Conservation (phyloP, 1,140 invertebrate species). For the Musca domestica region DNA sequence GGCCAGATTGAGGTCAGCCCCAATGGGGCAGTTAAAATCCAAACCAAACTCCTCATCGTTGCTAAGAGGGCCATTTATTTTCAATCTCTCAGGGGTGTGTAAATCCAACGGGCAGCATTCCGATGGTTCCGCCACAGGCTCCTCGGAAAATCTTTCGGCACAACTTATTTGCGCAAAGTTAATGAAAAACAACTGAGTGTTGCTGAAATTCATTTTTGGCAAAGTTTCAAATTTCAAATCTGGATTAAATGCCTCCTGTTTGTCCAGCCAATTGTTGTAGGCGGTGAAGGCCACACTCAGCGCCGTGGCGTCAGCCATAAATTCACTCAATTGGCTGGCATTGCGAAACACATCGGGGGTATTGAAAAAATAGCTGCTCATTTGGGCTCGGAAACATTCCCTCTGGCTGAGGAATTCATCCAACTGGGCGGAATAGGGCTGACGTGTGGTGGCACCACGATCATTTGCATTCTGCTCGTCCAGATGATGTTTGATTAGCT, state of each 20-base stretch:
- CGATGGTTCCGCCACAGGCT: conserved; percentile 32
- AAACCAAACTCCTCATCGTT: conserved; percentile 42
- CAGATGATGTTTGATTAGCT: conserved; percentile 84
- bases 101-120: conserved; percentile 35
- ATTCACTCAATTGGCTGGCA: conserved; percentile 65
- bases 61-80: conserved; percentile 43
- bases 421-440: conserved; percentile 73
- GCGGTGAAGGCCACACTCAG: conserved; percentile 63
- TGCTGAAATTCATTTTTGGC: conserved; percentile 41
- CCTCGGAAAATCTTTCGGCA: conserved; percentile 30
- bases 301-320: conserved; percentile 67
- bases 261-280: conserved; percentile 51
- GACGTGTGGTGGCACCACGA: conserved; percentile 76
- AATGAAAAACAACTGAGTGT: conserved; percentile 71
- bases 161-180: conserved; percentile 62
- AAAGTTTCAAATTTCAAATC: conserved; percentile 36
- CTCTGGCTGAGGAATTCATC: conserved; percentile 82
- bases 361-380: conserved; percentile 58
- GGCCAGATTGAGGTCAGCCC: conserved; percentile 43
- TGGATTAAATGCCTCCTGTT: conserved; percentile 23
- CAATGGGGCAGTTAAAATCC: conserved; percentile 40
- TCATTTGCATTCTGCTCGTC: conserved; percentile 98
- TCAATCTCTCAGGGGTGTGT: conserved; percentile 39
- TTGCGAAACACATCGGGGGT: conserved; percentile 60
- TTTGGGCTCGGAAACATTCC: conserved; percentile 90